Base-by-base conservation (phyloP, 2,888 invertebrate genomes). In the Tachina grossa region DNA sequence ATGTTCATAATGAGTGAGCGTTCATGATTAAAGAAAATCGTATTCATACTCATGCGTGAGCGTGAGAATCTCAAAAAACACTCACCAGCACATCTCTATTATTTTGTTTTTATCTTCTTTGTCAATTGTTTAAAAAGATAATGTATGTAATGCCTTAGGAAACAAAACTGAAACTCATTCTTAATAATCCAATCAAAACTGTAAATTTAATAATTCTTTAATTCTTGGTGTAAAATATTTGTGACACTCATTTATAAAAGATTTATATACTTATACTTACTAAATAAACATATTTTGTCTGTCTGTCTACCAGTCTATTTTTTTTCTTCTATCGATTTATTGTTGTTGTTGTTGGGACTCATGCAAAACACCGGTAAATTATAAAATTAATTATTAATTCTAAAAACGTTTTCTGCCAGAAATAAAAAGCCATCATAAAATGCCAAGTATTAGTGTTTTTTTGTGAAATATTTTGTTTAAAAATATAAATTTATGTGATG, bases 351-450 rank as follows among this genome's bases (percentile, higher is more conserved):
- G 6, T 63, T 85, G 77, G 63, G 63, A 85, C 16, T 72, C 55
- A 74, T 69, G 43, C 63, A 16, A 76, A 77, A 65, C 22, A 57
- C 55, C 71, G 59, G 65, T 45, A 66, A 66, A 79, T 80, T 31
- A 61, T 79, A 66, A 79, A 71, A 79, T 83, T 85, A 76, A 83
- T 76, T 85, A 85, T 85, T 76, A 83, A 85, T 85, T 83, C 85
- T 22, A 39, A 39, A 71, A 83, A 83, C 83, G 85, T 83, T 83
- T 85, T 76, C 55, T 51, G 55, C 3, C 49, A 43, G 14, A 72
- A 65, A 71, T 76, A 71, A 83, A 77, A 65, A 66, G 11, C 11
- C 43, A 59, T 13, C 65, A 66, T 16, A 57, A 76, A 76, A 77
- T 66, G 39, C 31, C 53, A 71, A 63, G 63, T 63, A 43, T 19